Base-by-base conservation (phyloP, 2,888 invertebrate genomes). In the Tuberolachnus salignus region DNA sequence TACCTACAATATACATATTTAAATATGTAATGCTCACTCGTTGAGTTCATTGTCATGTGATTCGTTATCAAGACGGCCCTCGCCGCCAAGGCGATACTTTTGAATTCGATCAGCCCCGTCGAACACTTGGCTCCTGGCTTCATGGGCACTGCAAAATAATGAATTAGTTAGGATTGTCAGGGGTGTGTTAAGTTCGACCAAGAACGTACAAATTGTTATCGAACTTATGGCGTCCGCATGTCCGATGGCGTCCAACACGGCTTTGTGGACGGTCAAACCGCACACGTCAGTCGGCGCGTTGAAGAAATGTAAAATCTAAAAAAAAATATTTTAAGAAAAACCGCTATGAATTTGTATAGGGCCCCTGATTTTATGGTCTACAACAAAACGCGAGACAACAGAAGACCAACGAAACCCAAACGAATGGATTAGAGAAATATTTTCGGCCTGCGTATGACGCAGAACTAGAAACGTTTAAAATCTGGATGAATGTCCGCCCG, bases 221-320 rank as follows among this genome's bases (percentile, higher is more conserved):
- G 75, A 78, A 13, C 19, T 44, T 59, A 78, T 57, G 1, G 67
- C 66, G 21, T 78, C 67, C 19, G 21, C 16, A n/a, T 11, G 16
- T 1, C 46, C n/a, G 9, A 67, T 34, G 4, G 23, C 49, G 13
- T 69, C 42, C 11, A 67, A 67, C n/a, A 78, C n/a, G 4, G 59
- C 13, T n/a, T 21, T 46, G 16, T 67, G 75, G 1, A 78, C 14
- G 16, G n/a, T 14, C n/a, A 21, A 3, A 14, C 59, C 75, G 8
- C 57, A 26, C 3, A 78, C 46, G 34, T 78, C 75, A 11, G 34
- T 66, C 13, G 75, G 67, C 8, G 75, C 67, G 59, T 78, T 78
- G 19, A 67, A 78, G 21, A 78, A 78, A 59, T 78, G 67, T 34
- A 78, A 34, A 16, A 69, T 69, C 67, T 78, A 64, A 67, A 51